Evolutionary conservation across 2,888 invertebrate genomes (phyloP).

Genomic region (Drosophila vallismaia): DNA sequence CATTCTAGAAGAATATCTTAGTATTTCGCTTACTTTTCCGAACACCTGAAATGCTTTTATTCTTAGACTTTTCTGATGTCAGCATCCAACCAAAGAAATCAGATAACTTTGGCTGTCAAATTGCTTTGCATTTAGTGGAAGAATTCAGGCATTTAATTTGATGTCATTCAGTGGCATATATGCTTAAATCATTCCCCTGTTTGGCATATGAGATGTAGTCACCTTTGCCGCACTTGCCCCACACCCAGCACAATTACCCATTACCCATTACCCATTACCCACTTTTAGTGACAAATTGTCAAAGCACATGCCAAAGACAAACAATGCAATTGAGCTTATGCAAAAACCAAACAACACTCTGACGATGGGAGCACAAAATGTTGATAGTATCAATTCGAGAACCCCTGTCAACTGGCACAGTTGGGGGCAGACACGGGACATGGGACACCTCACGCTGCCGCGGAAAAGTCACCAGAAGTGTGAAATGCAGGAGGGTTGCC

Average conservation of each 20-base stretch:
- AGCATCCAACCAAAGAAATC: constrained; percentile 20
- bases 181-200: not conserved
- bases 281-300: constrained; percentile 66
- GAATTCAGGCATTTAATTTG: constrained; percentile 64
- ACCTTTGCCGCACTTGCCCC: constrained; percentile 16
- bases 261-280: constrained; percentile 8
- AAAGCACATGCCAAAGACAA: constrained; percentile 67
- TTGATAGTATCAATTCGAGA: constrained; percentile 75
- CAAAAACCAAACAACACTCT: constrained; percentile 37
- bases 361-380: constrained; percentile 44
- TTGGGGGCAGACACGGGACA: constrained; percentile 40
- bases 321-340: constrained; percentile 66
- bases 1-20: not conserved
- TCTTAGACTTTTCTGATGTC: not conserved
- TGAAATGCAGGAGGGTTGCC: constrained; percentile 47
- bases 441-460: constrained; percentile 3
- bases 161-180: constrained; percentile 60
- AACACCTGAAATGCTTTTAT: not conserved
- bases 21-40: not conserved
- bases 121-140: constrained; percentile 24
- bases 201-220: constrained; percentile 19
- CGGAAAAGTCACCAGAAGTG: constrained; percentile 45
- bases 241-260: constrained; percentile 15
- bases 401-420: constrained; percentile 70
- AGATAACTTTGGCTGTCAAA: constrained; percentile 8